Evolutionary conservation across 1,140 invertebrate species (phyloP), one percentile per base, ranked within the genome.

Genomic region (Popillia japonica): DNA sequence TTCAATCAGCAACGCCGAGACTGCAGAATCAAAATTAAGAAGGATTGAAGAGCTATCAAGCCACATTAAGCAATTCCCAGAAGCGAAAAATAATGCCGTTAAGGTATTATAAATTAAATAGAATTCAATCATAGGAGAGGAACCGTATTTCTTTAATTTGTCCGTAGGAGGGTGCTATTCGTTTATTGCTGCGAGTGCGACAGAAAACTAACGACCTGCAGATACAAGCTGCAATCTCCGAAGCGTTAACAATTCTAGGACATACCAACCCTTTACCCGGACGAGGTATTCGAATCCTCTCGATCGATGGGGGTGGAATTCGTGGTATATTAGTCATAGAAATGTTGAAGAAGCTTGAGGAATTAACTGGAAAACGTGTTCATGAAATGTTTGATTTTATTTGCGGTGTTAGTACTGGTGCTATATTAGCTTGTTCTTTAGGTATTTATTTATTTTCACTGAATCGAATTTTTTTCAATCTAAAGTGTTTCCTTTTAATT

Each of bases 291-390:
- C 89, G 94, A 85, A 92, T 98, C 74, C 87, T 98, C 11, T 91
- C 94, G 0, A 94, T 98, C 80, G 96, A 98, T 89, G 96, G 96
- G 7, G 96, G 96, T 41, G 96, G 96, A 74, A 94, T 95, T 75
- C 92, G 95, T 76, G 96, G 95, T 40, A 88, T 97, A 14, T 89
- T 96, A 17, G 93, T 95, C 0, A 90, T 97, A 68, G 92, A 96
- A 87, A 92, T 96, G 84, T 86, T 97, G 55, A 91, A 92, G 78
- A 92, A 93, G 81, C 86, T 97, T 11, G 95, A 97, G 87, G 86
- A 90, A 80, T 82, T 93, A 6, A 94, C 93, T 23, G 92, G 92
- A 0, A 90, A 91, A 81, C 88, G 86, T 79, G 89, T 93, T 22
- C 86, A 91, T 82, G 90, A 94, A 81, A 87, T 94, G 85, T 98